Evolutionary conservation across 2,888 invertebrate species (phyloP), one percentile per base, ranked within the genome.

Genomic region (Luffia ferchaultella): DNA sequence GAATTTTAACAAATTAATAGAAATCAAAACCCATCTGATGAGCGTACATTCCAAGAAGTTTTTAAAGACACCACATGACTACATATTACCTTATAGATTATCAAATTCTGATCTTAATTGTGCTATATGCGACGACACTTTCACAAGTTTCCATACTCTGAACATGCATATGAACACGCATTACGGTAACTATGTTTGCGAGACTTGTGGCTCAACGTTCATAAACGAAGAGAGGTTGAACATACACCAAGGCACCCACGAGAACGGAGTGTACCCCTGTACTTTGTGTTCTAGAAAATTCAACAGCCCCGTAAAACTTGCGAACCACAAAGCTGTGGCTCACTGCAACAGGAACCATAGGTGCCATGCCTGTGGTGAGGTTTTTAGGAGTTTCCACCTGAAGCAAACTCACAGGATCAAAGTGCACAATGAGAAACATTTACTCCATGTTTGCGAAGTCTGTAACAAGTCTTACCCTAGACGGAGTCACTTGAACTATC

Each of bases 151-250:
- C 42, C 18, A 30, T 16, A 20, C 19, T 1, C 16, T 51, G 20
- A 45, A 42, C 18, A 19, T 16, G 3, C 54, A 65, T 48, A 62
- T 65, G 46, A 68, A 70, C 54, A 62, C 63, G 49, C 62, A 65
- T 52, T 43, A 63, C 42, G 64, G 61, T 53, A 58, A 63, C 30
- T 67, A 63, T 46, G 58, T 63, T 44, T 67, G 68, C 52, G 55
- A 58, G 20, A 58, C 57, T 17, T 68, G 68, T 53, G 66, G 64
- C 2, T 62, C 64, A 49, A 62, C 62, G 45, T 68, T 67, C 55
- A 60, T 63, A 48, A 64, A 64, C 50, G 60, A 61, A 3, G 54
- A 60, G 2, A 58, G 63, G 2, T 62, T 62, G 49, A 62, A 48
- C 66, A 66, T 52, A 59, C 65, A 46, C 62, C 65, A 42, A 57